Conservation (phyloP, 1,140 invertebrate species). For the Drosophila sucinea region DNA sequence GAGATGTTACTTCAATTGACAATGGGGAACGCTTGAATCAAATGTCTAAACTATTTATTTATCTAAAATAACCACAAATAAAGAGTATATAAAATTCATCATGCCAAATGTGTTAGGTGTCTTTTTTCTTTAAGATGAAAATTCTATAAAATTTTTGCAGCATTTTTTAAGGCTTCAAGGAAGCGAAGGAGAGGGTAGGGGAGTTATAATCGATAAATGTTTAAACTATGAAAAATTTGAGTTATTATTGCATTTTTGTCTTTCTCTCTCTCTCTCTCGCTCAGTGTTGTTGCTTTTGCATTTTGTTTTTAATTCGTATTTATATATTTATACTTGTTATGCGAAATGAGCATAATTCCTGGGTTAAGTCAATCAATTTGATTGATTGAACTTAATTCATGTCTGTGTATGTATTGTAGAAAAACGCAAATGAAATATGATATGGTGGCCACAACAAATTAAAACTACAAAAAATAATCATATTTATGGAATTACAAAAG, state of each 20-base stretch:
- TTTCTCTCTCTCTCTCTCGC: neutral
- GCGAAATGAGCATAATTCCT: slow-evolving; percentile 5
- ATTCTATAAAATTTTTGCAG: neutral
- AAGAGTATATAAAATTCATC: too few relatives aligned
- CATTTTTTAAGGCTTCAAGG: neutral
- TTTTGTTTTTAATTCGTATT: neutral
- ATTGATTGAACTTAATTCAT: slow-evolving; percentile 4
- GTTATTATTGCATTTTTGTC: neutral
- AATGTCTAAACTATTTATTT: too few relatives aligned
- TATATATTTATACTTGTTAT: neutral
- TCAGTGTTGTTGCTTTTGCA: neutral
- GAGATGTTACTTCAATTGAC: too few relatives aligned
- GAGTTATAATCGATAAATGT: neutral
- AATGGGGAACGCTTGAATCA: too few relatives aligned
- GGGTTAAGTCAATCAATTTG: slow-evolving; percentile 8
- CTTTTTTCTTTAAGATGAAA: too few relatives aligned
- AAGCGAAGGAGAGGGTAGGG: neutral
- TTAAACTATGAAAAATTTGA: slow-evolving; percentile 1
- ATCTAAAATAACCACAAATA: too few relatives aligned
- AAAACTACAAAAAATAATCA: neutral
- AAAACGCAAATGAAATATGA: slow-evolving; percentile 4
- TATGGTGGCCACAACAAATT: neutral
- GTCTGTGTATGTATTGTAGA: neutral
- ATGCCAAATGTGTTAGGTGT: too few relatives aligned
- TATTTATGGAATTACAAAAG: neutral